Evolutionary conservation across 1,140 invertebrate species (phyloP), one percentile per base, ranked within the genome.

Genomic region (Ladona fulva): DNA sequence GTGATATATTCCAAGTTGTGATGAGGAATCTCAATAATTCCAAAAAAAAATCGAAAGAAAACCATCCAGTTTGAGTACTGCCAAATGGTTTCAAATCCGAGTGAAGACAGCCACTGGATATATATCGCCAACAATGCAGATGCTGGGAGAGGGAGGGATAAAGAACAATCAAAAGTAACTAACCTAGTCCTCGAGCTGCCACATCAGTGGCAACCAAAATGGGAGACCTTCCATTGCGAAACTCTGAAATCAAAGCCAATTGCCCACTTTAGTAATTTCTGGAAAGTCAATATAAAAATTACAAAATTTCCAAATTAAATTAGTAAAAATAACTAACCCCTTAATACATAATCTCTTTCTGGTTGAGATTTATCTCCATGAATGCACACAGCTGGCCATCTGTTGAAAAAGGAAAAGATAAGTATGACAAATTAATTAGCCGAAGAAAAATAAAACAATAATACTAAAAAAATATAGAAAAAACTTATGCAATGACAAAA

Each of bases 281-380:
- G n/a, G n/a, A n/a, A n/a, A 37, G 24, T 73, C 66, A 75, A 25
- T 75, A 24, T n/a, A n/a, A n/a, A n/a, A n/a, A n/a, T n/a, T n/a
- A n/a, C n/a, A n/a, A n/a, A 22, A 12, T 12, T 66, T 66, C 52
- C 14, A 3, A 8, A 77, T 8, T 74, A 77, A 77, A 52, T 11
- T 25, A 77, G 22, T 74, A 25, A 0, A 74, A 0, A 25, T 11
- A 66, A 77, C 19, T 14, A 25, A 77, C n/a, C 25, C 24, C 24
- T n/a, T 24, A 91, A 82, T 76, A 91, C 90, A 84, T 90, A 89
- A 84, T 96, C 94, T 85, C 95, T 87, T 84, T 96, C 94, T 84
- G 92, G 92, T 84, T 96, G 95, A 81, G 93, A 93, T 86, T 97
- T 97, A 83, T 96, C 94, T 82, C 95, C 95, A 85, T 96, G 94